These are phyloP conservation scores for Timandra comae DNA, from an alignment of 2,888 invertebrate species.

Conservation along the genomic window DNA sequence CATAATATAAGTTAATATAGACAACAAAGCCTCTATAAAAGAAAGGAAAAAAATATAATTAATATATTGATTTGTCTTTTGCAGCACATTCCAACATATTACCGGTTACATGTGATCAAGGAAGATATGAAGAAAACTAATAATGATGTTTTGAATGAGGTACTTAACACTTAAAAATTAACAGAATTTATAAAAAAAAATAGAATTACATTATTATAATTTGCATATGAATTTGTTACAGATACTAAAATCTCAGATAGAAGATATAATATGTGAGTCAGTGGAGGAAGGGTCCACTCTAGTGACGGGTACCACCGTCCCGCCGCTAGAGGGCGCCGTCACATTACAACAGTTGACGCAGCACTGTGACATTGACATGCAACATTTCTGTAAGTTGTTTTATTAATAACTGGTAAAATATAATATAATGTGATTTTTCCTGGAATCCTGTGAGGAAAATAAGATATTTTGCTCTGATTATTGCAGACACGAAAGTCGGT, in stretches of 20 bases:
- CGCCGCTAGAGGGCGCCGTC: conserved; percentile 34
- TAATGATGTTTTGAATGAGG: conserved; percentile 30
- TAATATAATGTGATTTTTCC: no score
- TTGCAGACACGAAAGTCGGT: no score
- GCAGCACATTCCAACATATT: conserved; percentile 61
- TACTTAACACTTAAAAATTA: conserved; percentile 16
- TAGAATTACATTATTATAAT: no score
- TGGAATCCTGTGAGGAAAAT: no score
- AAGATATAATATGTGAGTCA: conserved; percentile 30
- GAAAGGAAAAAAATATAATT: no score
- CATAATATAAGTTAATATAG: no score
- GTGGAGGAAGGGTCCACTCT: conserved; percentile 36
- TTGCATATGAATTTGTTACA: no score
- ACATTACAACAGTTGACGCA: conserved; percentile 45
- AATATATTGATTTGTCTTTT: no score
- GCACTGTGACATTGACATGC: conserved; percentile 57
- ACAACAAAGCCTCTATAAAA: no score
- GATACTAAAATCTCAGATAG: conserved; percentile 43
- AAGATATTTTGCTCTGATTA: no score
- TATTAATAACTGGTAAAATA: no score
- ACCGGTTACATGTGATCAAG: conserved; percentile 51
- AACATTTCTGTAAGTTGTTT: conserved; percentile 64
- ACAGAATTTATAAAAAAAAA: no score
- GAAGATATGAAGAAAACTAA: conserved; percentile 41
- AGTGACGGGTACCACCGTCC: conserved; percentile 43